Evolutionary conservation across 2,888 invertebrate species (phyloP).

Genomic region (Cephonodes hylas): DNA sequence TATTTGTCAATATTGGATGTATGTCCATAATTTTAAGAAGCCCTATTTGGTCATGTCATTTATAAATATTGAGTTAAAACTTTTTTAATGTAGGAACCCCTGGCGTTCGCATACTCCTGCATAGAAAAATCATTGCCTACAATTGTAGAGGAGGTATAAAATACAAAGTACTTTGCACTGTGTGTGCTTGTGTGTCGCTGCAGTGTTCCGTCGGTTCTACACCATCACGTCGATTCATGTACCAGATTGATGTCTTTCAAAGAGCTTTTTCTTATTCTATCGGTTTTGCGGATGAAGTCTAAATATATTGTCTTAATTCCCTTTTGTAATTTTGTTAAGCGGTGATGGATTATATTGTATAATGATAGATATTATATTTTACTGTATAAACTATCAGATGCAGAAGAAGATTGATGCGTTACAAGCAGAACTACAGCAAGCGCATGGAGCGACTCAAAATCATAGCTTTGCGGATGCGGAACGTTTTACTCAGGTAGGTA

Average conservation of each 20-base stretch:
- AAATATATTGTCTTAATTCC: not conserved
- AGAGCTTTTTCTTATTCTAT: not conserved
- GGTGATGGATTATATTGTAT: conserved; percentile 38
- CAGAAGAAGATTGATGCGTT: conserved; percentile 75
- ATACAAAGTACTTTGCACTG: conserved; percentile 36
- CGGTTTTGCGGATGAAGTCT: not conserved
- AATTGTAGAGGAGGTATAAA: conserved; percentile 83
- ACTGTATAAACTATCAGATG: conserved; percentile 55
- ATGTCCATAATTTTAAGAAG: no score
- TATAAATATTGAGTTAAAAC: not conserved
- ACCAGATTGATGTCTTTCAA: conserved; percentile 6
- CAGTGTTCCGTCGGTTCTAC: conserved; percentile 18
- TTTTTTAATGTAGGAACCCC: conserved; percentile 69
- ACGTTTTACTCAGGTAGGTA: conserved; percentile 58
- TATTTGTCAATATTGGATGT: no score
- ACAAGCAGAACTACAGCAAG: conserved; percentile 67
- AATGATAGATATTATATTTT: conserved; percentile 3
- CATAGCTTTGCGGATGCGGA: conserved; percentile 66
- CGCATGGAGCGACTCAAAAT: conserved; percentile 51
- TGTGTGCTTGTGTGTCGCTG: conserved; percentile 44
- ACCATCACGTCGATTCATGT: not conserved
- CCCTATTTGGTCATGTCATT: no score
- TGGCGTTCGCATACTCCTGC: conserved; percentile 85
- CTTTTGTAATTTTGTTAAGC: conserved; percentile 9
- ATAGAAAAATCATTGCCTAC: conserved; percentile 84